A percentile compares a stretch with the other conserved stretches of the same genome.
Evolutionary conservation across 2,797 vertebrate genomes (phyloP).

Genomic region (Eurystomus glaucurus): DNA sequence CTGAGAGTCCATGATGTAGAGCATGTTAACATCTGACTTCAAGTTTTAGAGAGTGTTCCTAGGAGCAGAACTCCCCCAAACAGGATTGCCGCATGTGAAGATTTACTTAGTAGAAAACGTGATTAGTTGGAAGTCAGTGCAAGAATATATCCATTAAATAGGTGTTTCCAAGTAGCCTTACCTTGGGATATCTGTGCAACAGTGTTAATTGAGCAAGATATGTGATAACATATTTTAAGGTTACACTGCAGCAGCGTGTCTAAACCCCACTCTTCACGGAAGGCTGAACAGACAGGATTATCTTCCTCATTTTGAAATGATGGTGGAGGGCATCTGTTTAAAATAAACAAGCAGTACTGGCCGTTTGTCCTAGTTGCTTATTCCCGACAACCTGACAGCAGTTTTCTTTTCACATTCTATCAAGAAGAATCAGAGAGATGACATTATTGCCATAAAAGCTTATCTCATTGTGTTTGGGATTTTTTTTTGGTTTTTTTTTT

Average conservation of each 20-base stretch:
- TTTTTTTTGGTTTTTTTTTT: not conserved
- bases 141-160: not conserved
- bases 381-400: not conserved
- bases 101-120: not conserved
- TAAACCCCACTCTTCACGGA: not conserved
- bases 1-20: accelerated
- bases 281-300: not conserved
- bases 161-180: not conserved
- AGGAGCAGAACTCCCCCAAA: not conserved
- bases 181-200: not conserved
- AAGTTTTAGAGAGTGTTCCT: not conserved
- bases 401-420: not conserved
- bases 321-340: conserved; percentile 2
- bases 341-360: not conserved
- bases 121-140: not conserved
- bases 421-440: not conserved
- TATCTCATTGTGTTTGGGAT: not conserved
- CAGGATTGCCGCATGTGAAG: not conserved
- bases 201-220: not conserved
- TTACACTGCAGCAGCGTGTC: not conserved
- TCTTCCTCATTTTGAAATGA: conserved; percentile 5
- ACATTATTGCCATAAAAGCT: not conserved
- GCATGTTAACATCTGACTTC: not conserved
- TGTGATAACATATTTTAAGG: accelerated
- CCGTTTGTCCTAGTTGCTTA: not conserved